Evolutionary conservation across 2,113 vertebrate species (phyloP), one percentile per base, ranked within the genome.

Genomic region (Myotis lucifugus): DNA sequence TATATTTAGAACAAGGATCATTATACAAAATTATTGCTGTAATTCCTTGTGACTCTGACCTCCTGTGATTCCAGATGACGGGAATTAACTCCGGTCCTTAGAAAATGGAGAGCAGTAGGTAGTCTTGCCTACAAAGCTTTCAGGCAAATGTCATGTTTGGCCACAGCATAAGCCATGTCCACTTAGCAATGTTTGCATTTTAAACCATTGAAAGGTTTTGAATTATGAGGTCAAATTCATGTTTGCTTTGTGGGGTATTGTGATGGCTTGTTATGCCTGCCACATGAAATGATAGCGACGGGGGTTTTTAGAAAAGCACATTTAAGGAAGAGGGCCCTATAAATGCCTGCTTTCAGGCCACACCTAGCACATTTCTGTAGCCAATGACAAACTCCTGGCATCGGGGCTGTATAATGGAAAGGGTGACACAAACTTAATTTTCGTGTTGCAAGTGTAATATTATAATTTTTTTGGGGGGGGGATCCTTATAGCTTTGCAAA

Each of bases 351-450:
- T 96, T 98, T 97, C 92, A 97, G 96, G 59, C 42, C 90, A 96
- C 77, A 97, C 96, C 78, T 84, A 97, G 92, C 21, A 76, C 46
- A 78, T 96, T 98, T 97, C 97, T 98, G 95, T 32, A 94, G 94
- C 89, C 96, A 97, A 96, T 96, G 97, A 97, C 97, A 97, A 98
- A 97, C 88, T 92, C 96, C 94, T 97, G 96, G 97, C 96, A 93
- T 97, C 95, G 94, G 56, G 90, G 72, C 78, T 95, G 89, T 97
- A 97, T 97, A 98, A 98, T 98, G 98, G 98, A 99, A 98, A 98
- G 97, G 97, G 97, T 98, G 98, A 98, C 97, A 98, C 97, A 98
- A 98, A 95, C 95, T 98, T 98, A 97, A 98, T 98, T 98, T 98
- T 98, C 95, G 94, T 96, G 96, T 97, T 97, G 96, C 88, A 97